Percentiles rank a stretch among this genome's conserved stretches.
These are phyloP conservation scores for Grantiella picta DNA, from an alignment of 2,113 vertebrate genomes.

Conservation along the genomic window DNA sequence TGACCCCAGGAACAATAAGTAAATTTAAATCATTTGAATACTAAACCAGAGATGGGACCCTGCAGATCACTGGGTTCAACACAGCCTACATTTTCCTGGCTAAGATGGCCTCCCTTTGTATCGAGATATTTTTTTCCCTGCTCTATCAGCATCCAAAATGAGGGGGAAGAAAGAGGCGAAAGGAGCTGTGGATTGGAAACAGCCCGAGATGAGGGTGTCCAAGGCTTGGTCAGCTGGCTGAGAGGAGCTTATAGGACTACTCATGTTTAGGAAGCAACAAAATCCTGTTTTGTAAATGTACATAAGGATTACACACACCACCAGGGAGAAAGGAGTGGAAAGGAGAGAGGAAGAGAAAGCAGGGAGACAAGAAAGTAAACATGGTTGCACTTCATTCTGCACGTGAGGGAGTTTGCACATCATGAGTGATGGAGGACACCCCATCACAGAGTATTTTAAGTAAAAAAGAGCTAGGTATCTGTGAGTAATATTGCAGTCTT, in stretches of 20 bases:
- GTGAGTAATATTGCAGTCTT: not conserved
- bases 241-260: not conserved
- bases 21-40: not conserved
- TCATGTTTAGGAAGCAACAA: conserved; percentile 57
- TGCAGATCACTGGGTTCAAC: not conserved
- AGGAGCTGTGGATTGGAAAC: not conserved
- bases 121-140: not conserved
- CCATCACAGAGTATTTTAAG: not conserved
- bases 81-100: not conserved
- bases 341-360: not conserved
- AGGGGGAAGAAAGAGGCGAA: not conserved
- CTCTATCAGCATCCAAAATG: not conserved
- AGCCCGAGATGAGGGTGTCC: not conserved
- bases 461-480: not conserved
- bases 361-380: not conserved
- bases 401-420: not conserved
- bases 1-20: not conserved
- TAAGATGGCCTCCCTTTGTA: not conserved
- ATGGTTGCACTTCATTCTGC: not conserved
- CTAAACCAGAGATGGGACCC: not conserved
- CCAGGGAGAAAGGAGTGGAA: not conserved
- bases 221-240: not conserved
- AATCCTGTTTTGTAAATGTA: conserved; percentile 57
- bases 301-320: not conserved
- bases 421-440: too few relatives aligned